These are phyloP conservation scores for Pollenia angustigena DNA, from an alignment of 2,888 invertebrate genomes.

Conservation along the genomic window DNA sequence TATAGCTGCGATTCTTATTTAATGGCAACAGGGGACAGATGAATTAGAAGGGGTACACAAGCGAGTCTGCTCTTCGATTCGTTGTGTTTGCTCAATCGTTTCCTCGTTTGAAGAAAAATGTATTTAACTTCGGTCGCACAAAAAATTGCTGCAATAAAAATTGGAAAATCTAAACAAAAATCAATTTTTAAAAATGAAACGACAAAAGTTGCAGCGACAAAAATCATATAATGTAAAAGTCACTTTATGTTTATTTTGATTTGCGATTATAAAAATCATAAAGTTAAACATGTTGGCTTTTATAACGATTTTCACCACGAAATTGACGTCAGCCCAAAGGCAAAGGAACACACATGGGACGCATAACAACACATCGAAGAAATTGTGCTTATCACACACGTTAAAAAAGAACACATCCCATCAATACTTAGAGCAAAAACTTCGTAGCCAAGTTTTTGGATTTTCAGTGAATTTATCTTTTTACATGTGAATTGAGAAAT, in stretches of 20 bases:
- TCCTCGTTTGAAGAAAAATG: too few relatives aligned
- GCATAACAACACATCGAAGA: conserved; percentile 70
- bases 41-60: too few relatives aligned
- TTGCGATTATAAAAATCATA: conserved; percentile 1
- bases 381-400: conserved; percentile 76
- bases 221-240: not conserved
- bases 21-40: too few relatives aligned
- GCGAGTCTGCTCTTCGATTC: too few relatives aligned
- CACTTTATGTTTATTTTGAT: not conserved
- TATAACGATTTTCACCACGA: conserved; percentile 60
- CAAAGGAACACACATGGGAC: conserved; percentile 79
- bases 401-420: conserved; percentile 20
- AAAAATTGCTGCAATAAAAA: too few relatives aligned
- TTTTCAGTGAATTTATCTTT: conserved; percentile 10
- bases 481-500: not conserved
- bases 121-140: too few relatives aligned
- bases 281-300: conserved; percentile 20
- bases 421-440: not conserved
- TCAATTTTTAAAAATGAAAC: not conserved
- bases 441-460: conserved; percentile 12
- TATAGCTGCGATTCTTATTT: too few relatives aligned
- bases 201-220: not conserved
- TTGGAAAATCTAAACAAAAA: too few relatives aligned
- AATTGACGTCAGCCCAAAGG: conserved; percentile 76
- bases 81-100: too few relatives aligned